Percentiles rank a stretch among this genome's conserved stretches.
Evolutionary conservation across 1,140 invertebrate species (phyloP).

Genomic region (Dufourea novaeangliae): DNA sequence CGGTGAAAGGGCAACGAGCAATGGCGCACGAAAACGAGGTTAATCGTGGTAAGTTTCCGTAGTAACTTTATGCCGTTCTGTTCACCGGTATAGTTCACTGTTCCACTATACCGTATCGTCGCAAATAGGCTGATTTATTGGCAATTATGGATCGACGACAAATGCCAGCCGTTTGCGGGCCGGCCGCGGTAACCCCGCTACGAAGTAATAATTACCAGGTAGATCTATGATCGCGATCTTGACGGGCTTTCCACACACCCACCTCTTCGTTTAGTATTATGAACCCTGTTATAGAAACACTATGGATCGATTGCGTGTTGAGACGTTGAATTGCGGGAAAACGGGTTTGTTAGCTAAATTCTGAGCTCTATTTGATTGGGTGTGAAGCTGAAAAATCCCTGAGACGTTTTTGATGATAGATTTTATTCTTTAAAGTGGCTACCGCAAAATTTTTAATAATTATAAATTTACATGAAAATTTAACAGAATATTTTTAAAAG

Average conservation of each 20-base stretch:
- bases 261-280: not conserved
- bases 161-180: slow-evolving; percentile 46
- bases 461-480: no score
- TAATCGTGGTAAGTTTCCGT: slow-evolving; percentile 54
- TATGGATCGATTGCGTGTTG: no score
- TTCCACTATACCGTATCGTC: slow-evolving; percentile 43
- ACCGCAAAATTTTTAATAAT: no score
- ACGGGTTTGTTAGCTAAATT: no score
- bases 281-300: not conserved
- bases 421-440: no score
- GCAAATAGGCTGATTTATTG: slow-evolving; percentile 51
- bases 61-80: slow-evolving; percentile 46
- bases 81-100: slow-evolving; percentile 25
- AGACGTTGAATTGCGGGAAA: no score
- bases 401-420: no score
- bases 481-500: no score
- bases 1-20: slow-evolving; percentile 49
- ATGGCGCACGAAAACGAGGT: slow-evolving; percentile 40
- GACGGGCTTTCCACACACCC: not conserved
- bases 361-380: no score
- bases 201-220: slow-evolving; percentile 39
- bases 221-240: slow-evolving; percentile 27
- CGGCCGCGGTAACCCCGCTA: slow-evolving; percentile 10
- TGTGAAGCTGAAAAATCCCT: no score
- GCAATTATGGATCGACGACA: slow-evolving; percentile 53